These are phyloP conservation scores for Hippocampus comes DNA, from an alignment of 2,113 vertebrate species.

Conservation along the genomic window DNA sequence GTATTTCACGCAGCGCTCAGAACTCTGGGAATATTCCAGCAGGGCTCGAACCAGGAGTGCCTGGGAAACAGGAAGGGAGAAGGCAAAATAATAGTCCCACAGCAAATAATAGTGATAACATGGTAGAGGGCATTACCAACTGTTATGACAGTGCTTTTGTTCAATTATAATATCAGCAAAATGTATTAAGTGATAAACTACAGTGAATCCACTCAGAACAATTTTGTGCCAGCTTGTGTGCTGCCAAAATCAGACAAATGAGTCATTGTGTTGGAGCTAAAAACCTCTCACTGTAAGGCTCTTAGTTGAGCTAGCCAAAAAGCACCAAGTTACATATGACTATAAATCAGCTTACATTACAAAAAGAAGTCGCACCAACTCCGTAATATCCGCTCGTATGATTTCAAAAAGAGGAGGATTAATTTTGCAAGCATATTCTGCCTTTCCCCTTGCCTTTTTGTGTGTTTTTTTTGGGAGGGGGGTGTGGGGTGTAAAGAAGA, in stretches of 20 bases:
- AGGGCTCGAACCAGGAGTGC: constrained; percentile 73
- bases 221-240: constrained; percentile 28
- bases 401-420: background rate
- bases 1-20: constrained; percentile 54
- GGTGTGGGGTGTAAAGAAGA: no score
- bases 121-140: background rate
- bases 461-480: background rate
- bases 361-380: constrained; percentile 24
- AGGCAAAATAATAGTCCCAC: background rate
- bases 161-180: background rate
- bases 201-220: background rate
- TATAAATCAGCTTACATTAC: constrained; percentile 21
- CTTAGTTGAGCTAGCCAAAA: constrained; percentile 37
- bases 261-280: constrained; percentile 50
- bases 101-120: background rate
- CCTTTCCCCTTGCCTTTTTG: no score
- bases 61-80: constrained; percentile 38
- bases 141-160: background rate
- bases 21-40: constrained; percentile 74
- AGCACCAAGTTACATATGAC: constrained; percentile 22
- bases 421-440: background rate
- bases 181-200: background rate
- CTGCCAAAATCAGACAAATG: constrained; percentile 33
- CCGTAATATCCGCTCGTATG: background rate
- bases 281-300: constrained; percentile 54